Evolutionary conservation across 2,113 vertebrate genomes (phyloP), one percentile per base, ranked within the genome.

Genomic region (Rhynchomys soricoides): DNA sequence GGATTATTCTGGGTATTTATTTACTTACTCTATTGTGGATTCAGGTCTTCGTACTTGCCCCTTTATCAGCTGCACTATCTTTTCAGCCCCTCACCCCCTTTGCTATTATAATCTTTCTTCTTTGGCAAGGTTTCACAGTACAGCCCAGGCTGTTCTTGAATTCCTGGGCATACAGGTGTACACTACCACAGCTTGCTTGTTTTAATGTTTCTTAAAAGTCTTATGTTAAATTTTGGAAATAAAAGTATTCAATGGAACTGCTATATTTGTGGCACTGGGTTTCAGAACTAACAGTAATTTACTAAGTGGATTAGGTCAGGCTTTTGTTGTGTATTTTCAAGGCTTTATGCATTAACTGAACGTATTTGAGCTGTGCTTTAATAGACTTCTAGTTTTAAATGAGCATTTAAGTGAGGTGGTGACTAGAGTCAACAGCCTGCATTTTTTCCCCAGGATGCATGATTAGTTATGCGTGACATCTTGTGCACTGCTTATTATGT

Each of bases 161-260:
- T 62, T 83, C 37, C 55, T 82, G 79, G 24, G 57, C 40, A 43
- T 83, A 24, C 55, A 62, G 22, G 55, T 62, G 57, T 43, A 16
- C n/a, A 9, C n/a, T 26, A 62, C 55, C 7, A 17, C 17, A 40
- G 55, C n/a, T 62, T 43, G n/a, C 24, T 43, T 62, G 57, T 43
- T 83, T 82, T 29, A 29, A 62, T 59, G 79, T n/a, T 59, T 40
- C 79, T 59, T 59, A 82, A 59, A 59, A 31, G n/a, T 43, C 40
- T 83, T 62, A 62, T 4, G 29, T 52, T 79, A 93, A 95, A 92
- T 40, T 82, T 82, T 92, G 93, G 91, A 62, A 95, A 75, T 68
- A 92, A 90, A 95, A 50, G 75, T 77, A 83, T 86, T 82, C 31
- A 26, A 22, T 77, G 91, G 68, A 96, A 74, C 43, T 52, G 24